Conservation (phyloP, 2,113 vertebrate species). For the Plectropomus leopardus region DNA sequence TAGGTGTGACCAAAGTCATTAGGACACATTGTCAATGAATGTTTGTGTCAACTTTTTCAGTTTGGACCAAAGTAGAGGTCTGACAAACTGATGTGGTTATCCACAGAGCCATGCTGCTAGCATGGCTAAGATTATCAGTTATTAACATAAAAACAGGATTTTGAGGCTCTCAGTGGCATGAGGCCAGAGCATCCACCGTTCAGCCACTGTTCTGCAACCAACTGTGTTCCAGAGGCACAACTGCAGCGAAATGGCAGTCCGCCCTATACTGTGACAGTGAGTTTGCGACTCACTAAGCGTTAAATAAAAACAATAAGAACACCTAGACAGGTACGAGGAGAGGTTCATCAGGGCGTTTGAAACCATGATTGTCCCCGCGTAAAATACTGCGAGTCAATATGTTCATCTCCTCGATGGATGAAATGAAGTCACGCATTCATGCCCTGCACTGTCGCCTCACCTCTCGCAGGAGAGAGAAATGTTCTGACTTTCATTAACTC, state of each 20-base stretch:
- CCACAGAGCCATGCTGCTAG: no score
- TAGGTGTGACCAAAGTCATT: no score
- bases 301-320: constrained; percentile 11
- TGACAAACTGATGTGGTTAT: no score
- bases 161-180: not conserved
- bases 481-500: constrained; percentile 45
- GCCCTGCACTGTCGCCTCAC: constrained; percentile 28
- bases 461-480: constrained; percentile 28
- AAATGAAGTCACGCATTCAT: constrained; percentile 11
- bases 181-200: not conserved
- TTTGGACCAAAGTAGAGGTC: no score
- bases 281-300: constrained; percentile 7
- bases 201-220: not conserved
- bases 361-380: not conserved
- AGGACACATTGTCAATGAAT: no score
- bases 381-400: not conserved
- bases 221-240: not conserved
- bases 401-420: constrained; percentile 2
- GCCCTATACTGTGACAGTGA: not conserved
- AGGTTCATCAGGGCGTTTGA: not conserved
- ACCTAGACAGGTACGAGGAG: not conserved
- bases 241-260: not conserved
- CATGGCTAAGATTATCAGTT: not conserved
- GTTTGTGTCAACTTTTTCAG: no score
- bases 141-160: not conserved